Evolutionary conservation across 2,888 invertebrate genomes (phyloP).

Genomic region (Tenthredo distinguenda): DNA sequence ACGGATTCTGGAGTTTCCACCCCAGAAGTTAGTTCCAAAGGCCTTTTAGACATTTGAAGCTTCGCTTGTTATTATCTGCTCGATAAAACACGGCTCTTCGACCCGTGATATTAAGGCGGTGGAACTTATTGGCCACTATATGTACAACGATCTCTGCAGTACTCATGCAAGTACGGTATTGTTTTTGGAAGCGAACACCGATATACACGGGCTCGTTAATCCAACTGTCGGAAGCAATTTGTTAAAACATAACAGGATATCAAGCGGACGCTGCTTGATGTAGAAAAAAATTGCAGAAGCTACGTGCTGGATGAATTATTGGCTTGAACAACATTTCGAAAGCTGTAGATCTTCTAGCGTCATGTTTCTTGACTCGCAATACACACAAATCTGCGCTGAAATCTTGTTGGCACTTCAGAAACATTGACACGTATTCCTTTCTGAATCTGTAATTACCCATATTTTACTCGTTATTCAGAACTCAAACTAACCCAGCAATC

Average conservation of each 20-base stretch:
- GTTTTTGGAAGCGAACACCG: not conserved
- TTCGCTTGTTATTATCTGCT: constrained; percentile 14
- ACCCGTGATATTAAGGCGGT: constrained; percentile 13
- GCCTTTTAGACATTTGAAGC: constrained; percentile 12
- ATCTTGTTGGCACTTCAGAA: too few relatives aligned
- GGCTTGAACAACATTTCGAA: not conserved
- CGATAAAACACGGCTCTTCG: constrained; percentile 19
- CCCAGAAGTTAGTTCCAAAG: not conserved
- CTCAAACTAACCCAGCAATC: too few relatives aligned
- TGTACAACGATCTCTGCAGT: not conserved
- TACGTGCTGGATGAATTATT: not conserved
- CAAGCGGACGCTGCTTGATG: not conserved
- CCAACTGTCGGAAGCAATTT: not conserved
- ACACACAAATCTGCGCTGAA: too few relatives aligned
- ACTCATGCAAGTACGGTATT: not conserved
- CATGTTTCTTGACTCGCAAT: too few relatives aligned
- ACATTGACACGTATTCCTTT: too few relatives aligned
- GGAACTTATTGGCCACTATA: constrained; percentile 11
- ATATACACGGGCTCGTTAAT: not conserved
- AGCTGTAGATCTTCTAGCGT: not conserved
- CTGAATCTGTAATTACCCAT: too few relatives aligned
- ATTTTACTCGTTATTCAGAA: too few relatives aligned
- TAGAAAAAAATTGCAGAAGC: not conserved
- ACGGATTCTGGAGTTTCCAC: not conserved
- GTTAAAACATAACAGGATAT: not conserved